These are phyloP conservation scores for Trachelus stipa DNA, from an alignment of 2,888 invertebrate species.

Conservation along the genomic window DNA sequence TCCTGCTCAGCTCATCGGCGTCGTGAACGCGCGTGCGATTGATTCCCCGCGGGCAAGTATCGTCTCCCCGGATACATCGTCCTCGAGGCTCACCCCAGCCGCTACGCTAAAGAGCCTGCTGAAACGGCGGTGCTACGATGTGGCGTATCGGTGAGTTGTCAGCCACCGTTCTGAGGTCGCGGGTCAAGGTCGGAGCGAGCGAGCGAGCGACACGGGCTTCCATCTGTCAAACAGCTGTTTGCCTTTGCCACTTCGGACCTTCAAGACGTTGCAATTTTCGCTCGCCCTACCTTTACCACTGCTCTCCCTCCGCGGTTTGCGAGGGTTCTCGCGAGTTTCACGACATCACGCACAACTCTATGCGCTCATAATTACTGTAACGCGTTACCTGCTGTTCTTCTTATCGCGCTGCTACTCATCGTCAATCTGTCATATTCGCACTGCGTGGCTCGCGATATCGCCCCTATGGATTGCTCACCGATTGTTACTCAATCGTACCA, in stretches of 20 bases:
- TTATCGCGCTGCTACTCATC: background rate
- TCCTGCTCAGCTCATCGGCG: background rate
- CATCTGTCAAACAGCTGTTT: slow-evolving; percentile 66
- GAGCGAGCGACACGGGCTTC: slow-evolving; percentile 43
- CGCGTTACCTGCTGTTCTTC: background rate
- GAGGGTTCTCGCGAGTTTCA: background rate
- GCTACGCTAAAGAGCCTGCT: slow-evolving; percentile 1
- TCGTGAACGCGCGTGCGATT: slow-evolving; percentile 9
- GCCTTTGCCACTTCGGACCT: slow-evolving; percentile 29
- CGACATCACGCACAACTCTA: background rate
- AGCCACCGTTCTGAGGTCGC: slow-evolving; percentile 52
- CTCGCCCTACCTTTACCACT: background rate
- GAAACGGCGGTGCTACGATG: slow-evolving; percentile 30
- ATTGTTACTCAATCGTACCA: background rate
- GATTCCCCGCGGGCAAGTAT: background rate
- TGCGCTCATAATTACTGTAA: background rate
- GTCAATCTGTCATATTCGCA: background rate
- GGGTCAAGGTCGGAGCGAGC: slow-evolving; percentile 61
- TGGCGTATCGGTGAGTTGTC: slow-evolving; percentile 61
- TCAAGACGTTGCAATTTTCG: background rate
- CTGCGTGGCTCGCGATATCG: background rate
- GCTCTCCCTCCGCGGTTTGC: background rate
- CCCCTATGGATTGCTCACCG: background rate
- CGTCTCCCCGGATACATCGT: background rate
- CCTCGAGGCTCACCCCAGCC: background rate